phyloP scores from a whole-genome alignment of 2,113 vertebrate genomes.

The Trinectes maculatus region DNA sequence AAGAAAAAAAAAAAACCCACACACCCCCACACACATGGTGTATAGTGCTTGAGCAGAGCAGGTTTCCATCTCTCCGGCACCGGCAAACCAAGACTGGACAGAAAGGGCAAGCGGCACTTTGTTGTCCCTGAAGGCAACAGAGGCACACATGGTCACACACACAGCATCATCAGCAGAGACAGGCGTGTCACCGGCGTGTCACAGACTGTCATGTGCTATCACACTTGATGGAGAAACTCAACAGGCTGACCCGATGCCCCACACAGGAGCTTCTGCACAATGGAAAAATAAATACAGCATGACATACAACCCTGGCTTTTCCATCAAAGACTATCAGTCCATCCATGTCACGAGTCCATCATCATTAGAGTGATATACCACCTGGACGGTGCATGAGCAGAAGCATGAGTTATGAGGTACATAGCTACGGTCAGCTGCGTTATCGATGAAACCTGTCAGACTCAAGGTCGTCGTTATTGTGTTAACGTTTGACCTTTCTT shows the following conservation, averaged over 20 bases:
- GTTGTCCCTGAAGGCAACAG: conserved; percentile 47
- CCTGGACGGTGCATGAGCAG: conserved; percentile 4
- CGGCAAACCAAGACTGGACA: conserved; percentile 34
- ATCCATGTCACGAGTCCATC: conserved; percentile 16
- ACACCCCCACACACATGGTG: too few relatives aligned
- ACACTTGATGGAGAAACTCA: conserved; percentile 49
- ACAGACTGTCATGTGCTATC: conserved; percentile 57
- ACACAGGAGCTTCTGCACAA: conserved; percentile 22
- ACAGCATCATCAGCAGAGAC: conserved; percentile 53
- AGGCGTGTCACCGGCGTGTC: conserved; percentile 47
- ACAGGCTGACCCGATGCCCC: conserved; percentile 18
- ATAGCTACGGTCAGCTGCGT: conserved; percentile 26
- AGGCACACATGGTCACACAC: conserved; percentile 50
- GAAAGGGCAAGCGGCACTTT: conserved; percentile 44
- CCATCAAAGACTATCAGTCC: neutral
- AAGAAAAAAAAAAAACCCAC: too few relatives aligned
- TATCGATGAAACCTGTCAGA: conserved; percentile 24
- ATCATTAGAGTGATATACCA: conserved; percentile 27
- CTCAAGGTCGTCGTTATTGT: conserved; percentile 35
- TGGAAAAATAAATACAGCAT: neutral
- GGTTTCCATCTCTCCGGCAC: conserved; percentile 14
- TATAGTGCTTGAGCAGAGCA: neutral
- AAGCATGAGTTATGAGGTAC: conserved; percentile 14
- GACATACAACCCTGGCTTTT: neutral
- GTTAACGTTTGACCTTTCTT: conserved; percentile 41